phyloP scores from a whole-genome alignment of 2,888 invertebrate genomes.

The Eucera pruinosa region DNA sequence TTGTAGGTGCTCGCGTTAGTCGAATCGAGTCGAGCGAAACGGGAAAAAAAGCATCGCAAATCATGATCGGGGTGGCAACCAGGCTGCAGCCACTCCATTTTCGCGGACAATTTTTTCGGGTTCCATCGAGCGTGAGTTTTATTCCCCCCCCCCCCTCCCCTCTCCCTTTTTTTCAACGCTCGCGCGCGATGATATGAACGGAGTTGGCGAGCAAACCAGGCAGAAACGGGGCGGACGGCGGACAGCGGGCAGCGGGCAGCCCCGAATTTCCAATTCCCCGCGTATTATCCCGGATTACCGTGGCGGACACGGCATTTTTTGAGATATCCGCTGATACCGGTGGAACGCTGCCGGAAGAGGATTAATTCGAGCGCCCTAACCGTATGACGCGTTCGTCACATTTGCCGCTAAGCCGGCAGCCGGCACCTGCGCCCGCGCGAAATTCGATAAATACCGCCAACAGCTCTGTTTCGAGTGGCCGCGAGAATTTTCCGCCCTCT shows the following conservation, averaged over 20 bases:
- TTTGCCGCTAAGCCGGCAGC: conserved; percentile 58
- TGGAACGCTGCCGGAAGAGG: conserved; percentile 54
- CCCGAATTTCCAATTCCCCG: conserved; percentile 70
- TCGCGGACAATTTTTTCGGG: conserved; percentile 16
- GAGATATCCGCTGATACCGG: conserved; percentile 59
- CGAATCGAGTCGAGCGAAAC: neutral
- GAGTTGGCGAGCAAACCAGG: neutral
- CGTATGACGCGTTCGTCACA: conserved; percentile 72
- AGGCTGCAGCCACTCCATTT: conserved; percentile 31
- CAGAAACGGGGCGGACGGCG: conserved; percentile 13
- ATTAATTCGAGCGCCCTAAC: conserved; percentile 71
- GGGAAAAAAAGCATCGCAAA: conserved; percentile 39
- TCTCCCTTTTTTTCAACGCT: neutral
- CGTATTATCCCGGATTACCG: conserved; percentile 61
- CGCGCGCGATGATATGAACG: neutral
- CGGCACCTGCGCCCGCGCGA: conserved; percentile 53
- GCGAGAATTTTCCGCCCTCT: conserved; percentile 32
- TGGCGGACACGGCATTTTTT: conserved; percentile 63
- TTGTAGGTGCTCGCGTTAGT: neutral
- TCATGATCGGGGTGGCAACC: conserved; percentile 32
- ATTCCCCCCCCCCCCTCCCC: neutral
- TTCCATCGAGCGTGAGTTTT: conserved; percentile 21
- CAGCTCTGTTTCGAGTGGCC: conserved; percentile 35
- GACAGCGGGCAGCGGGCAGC: no score
- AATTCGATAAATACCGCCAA: conserved; percentile 58